A percentile compares a stretch with the other conserved stretches of the same genome.
These are phyloP conservation scores for Octonoba sinensis DNA, from an alignment of 2,888 invertebrate genomes.

Conservation along the genomic window DNA sequence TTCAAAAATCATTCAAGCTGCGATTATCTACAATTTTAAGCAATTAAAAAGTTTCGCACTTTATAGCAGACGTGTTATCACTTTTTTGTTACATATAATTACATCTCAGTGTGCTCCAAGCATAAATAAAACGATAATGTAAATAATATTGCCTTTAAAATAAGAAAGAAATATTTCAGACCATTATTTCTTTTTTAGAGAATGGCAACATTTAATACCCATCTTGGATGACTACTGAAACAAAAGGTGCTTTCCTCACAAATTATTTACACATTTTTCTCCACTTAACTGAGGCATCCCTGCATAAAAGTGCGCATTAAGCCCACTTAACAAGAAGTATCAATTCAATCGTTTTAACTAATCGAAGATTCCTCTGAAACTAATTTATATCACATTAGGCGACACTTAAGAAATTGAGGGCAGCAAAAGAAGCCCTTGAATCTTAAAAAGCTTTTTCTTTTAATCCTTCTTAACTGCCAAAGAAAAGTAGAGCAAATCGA, in stretches of 20 bases:
- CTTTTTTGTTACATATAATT: too few relatives aligned
- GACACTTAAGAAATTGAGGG: background rate
- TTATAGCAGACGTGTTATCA: too few relatives aligned
- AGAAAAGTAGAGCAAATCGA: slow-evolving; percentile 53
- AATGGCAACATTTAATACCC: too few relatives aligned
- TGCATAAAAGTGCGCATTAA: background rate
- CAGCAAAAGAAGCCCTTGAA: slow-evolving; percentile 7
- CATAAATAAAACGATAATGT: background rate
- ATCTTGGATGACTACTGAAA: too few relatives aligned
- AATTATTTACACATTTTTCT: background rate
- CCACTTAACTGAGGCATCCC: background rate
- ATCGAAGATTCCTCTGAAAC: slow-evolving; percentile 1
- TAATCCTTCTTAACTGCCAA: slow-evolving; percentile 5
- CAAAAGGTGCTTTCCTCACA: too few relatives aligned
- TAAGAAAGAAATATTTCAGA: background rate
- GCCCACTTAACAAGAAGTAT: slow-evolving; percentile 1
- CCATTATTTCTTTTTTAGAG: too few relatives aligned
- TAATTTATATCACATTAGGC: slow-evolving; percentile 13
- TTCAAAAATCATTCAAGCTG: too few relatives aligned
- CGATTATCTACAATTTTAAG: too few relatives aligned
- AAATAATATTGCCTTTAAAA: background rate
- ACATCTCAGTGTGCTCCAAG: background rate
- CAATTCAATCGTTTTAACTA: background rate
- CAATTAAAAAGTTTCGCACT: too few relatives aligned
- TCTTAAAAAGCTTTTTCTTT: slow-evolving; percentile 21